Conservation (phyloP, 2,888 invertebrate species). For the Drosophila diplacantha region DNA sequence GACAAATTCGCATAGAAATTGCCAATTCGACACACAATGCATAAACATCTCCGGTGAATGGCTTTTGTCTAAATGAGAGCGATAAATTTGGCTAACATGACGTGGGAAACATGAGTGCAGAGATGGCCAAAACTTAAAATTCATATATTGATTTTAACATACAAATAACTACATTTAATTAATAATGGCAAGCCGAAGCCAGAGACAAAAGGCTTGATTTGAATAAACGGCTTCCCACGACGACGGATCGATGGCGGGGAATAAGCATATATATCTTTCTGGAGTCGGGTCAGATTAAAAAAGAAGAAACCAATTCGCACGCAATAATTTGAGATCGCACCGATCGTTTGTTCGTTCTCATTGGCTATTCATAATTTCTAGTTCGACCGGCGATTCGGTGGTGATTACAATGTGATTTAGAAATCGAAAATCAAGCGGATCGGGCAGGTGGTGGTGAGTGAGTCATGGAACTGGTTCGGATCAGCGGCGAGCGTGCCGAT, state of each 20-base stretch:
- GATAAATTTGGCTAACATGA: slow-evolving; percentile 62
- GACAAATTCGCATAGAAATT: slow-evolving; percentile 34
- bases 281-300: slow-evolving; percentile 8
- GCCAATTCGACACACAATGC: slow-evolving; percentile 31
- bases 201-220: slow-evolving; percentile 61
- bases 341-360: slow-evolving; percentile 25
- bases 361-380: slow-evolving; percentile 69
- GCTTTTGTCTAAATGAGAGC: slow-evolving; percentile 53
- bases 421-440: slow-evolving; percentile 33
- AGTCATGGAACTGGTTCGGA: slow-evolving; percentile 34
- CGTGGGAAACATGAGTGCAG: slow-evolving; percentile 60
- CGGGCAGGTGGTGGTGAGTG: slow-evolving; percentile 20
- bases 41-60: slow-evolving; percentile 46
- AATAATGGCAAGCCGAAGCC: slow-evolving; percentile 54
- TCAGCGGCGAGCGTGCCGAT: slow-evolving; percentile 54
- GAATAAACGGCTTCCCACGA: slow-evolving; percentile 71
- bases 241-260: slow-evolving; percentile 24
- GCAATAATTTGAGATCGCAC: slow-evolving; percentile 22
- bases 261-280: slow-evolving; percentile 15
- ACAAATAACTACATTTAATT: slow-evolving; percentile 71
- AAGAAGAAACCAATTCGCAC: slow-evolving; percentile 57
- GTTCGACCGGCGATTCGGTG: slow-evolving; percentile 45
- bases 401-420: slow-evolving; percentile 49
- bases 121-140: slow-evolving; percentile 50
- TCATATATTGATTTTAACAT: slow-evolving; percentile 62